phyloP scores from a whole-genome alignment of 2,888 invertebrate species.

The Polydesmus complanatus region DNA sequence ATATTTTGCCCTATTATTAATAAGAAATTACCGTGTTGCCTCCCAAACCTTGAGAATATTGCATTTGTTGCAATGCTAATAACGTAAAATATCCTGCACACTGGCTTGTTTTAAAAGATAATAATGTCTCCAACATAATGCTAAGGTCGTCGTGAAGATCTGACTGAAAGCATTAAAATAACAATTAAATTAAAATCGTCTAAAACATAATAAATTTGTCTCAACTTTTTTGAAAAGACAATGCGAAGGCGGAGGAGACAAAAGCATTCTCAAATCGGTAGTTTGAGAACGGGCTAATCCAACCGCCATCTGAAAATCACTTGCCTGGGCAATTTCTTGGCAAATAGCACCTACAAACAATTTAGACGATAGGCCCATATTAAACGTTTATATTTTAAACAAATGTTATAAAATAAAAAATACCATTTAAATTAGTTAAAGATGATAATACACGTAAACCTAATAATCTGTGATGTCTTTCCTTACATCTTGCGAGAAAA shows the following conservation, averaged over 20 bases:
- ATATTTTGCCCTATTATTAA: too few species aligned
- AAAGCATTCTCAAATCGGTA: conserved; percentile 57
- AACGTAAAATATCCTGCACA: conserved; percentile 38
- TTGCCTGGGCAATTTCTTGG: conserved; percentile 59
- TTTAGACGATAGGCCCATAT: too few species aligned
- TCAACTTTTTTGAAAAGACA: not conserved
- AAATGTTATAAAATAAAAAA: too few species aligned
- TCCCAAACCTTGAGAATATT: conserved; percentile 17
- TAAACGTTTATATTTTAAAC: too few species aligned
- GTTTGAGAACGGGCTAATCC: conserved; percentile 56
- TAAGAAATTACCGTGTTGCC: too few species aligned
- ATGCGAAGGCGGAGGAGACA: conserved; percentile 41
- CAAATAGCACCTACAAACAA: conserved; percentile 48
- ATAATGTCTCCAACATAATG: conserved; percentile 34
- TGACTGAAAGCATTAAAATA: not conserved
- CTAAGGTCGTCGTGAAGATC: conserved; percentile 25
- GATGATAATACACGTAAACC: not conserved
- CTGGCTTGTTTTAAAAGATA: conserved; percentile 33
- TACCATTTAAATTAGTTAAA: not conserved
- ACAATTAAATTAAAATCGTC: not conserved
- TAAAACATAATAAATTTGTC: not conserved
- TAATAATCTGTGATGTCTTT: not conserved
- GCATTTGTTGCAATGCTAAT: conserved; percentile 22
- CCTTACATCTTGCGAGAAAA: not conserved
- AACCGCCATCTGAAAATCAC: conserved; percentile 60